A percentile compares a stretch with the other conserved stretches of the same genome.
Evolutionary conservation across 1,140 invertebrate genomes (phyloP).

Genomic region (Drosophila carrolli): DNA sequence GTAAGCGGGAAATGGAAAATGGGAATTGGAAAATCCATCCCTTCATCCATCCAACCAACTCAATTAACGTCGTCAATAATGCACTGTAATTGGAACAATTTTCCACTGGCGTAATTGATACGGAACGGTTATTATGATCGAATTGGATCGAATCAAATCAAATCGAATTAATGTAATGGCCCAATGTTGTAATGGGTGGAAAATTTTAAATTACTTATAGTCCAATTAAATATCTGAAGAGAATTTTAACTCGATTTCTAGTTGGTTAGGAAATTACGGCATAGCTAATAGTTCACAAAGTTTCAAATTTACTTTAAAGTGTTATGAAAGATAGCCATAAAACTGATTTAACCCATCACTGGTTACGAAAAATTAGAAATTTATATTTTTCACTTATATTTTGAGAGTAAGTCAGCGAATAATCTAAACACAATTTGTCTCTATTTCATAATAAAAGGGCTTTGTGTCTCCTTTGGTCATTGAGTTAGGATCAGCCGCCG

Average conservation of each 20-base stretch:
- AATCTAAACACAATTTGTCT: too few relatives aligned
- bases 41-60: conserved; percentile 14
- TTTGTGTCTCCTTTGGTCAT: neutral
- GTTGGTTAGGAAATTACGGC: too few relatives aligned
- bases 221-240: neutral
- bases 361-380: too few relatives aligned
- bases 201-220: neutral
- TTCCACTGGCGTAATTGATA: conserved; percentile 35
- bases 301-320: too few relatives aligned
- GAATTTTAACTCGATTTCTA: neutral
- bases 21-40: conserved; percentile 11
- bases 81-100: conserved; percentile 38
- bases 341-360: too few relatives aligned
- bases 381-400: neutral
- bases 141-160: conserved; percentile 23
- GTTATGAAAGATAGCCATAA: too few relatives aligned
- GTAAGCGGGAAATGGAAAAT: neutral
- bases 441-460: too few relatives aligned
- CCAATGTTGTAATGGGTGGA: neutral
- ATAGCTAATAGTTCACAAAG: too few relatives aligned
- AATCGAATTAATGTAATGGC: conserved; percentile 41
- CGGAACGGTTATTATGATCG: conserved; percentile 31
- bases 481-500: neutral
- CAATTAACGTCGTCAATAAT: conserved; percentile 44
- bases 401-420: neutral